These are phyloP conservation scores for Arremon aurantiirostris DNA, from an alignment of 2,797 vertebrate species.

Conservation along the genomic window DNA sequence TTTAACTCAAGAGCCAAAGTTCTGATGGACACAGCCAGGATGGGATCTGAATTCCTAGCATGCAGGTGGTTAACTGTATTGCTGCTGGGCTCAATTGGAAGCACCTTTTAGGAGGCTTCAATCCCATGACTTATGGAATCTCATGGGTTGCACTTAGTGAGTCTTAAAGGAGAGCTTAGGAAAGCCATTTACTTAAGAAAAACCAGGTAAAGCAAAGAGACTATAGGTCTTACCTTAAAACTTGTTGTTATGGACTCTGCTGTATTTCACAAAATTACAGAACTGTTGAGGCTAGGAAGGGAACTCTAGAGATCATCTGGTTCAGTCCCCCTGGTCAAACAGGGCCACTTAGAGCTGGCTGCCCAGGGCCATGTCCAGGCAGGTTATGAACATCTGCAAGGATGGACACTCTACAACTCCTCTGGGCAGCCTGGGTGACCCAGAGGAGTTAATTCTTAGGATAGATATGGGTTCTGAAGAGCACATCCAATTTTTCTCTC, in stretches of 20 bases:
- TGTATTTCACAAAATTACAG: neutral
- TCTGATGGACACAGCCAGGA: neutral
- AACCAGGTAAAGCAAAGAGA: neutral
- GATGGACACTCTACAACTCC: neutral
- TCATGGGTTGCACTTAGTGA: neutral
- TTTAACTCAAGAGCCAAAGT: neutral
- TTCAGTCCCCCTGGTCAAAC: rapidly evolving
- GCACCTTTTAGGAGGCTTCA: rapidly evolving
- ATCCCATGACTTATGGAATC: neutral
- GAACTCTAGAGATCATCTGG: neutral
- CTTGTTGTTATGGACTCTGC: neutral
- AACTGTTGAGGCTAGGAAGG: neutral
- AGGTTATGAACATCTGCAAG: neutral
- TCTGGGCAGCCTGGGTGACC: neutral
- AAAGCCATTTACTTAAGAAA: neutral
- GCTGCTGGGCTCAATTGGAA: neutral
- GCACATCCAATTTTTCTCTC: neutral
- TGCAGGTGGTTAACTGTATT: neutral
- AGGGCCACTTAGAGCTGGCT: neutral
- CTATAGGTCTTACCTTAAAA: neutral
- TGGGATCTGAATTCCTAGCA: rapidly evolving
- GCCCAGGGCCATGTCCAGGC: neutral
- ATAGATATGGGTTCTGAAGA: neutral
- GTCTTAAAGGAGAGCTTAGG: neutral
- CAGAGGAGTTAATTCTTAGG: neutral